These are phyloP conservation scores for Luperina testacea DNA, from an alignment of 2,888 invertebrate species.

Conservation along the genomic window DNA sequence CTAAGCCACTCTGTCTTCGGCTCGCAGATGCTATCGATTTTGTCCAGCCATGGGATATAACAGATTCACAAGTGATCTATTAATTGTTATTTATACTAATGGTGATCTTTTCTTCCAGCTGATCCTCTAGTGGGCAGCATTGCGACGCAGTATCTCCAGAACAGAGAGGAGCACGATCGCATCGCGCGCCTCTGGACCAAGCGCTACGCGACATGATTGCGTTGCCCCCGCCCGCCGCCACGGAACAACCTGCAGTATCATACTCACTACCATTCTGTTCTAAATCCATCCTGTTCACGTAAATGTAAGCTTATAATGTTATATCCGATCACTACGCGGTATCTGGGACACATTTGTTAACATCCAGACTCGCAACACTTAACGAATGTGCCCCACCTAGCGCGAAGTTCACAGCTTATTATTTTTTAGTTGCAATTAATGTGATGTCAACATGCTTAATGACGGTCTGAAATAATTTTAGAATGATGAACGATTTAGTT, in stretches of 20 bases:
- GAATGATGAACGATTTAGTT: conserved; percentile 75
- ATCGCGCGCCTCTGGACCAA: conserved; percentile 99
- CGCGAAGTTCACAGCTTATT: conserved; percentile 78
- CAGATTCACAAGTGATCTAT: background rate
- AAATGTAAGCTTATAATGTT: conserved; percentile 81
- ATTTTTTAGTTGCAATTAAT: conserved; percentile 85
- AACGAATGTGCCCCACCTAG: conserved; percentile 61
- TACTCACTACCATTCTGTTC: conserved; percentile 86
- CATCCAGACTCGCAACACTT: conserved; percentile 32
- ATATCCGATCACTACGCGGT: conserved; percentile 67
- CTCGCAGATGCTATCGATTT: background rate
- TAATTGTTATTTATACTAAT: conserved; percentile 15
- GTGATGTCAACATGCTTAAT: conserved; percentile 81
- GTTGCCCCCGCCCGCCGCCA: conserved; percentile 73
- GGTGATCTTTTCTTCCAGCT: conserved; percentile 89
- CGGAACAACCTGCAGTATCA: conserved; percentile 78
- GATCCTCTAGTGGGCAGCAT: conserved; percentile 99
- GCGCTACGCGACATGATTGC: conserved; percentile 97
- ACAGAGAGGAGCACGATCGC: conserved; percentile 99
- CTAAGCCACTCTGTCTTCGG: background rate
- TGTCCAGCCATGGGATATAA: too few species aligned
- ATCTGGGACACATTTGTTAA: conserved; percentile 69
- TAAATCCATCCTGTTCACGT: conserved; percentile 85
- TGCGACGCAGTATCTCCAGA: conserved; percentile 99
- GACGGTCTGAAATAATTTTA: conserved; percentile 79